phyloP scores from a whole-genome alignment of 2,888 invertebrate species.

The Tuberolachnus salignus region DNA sequence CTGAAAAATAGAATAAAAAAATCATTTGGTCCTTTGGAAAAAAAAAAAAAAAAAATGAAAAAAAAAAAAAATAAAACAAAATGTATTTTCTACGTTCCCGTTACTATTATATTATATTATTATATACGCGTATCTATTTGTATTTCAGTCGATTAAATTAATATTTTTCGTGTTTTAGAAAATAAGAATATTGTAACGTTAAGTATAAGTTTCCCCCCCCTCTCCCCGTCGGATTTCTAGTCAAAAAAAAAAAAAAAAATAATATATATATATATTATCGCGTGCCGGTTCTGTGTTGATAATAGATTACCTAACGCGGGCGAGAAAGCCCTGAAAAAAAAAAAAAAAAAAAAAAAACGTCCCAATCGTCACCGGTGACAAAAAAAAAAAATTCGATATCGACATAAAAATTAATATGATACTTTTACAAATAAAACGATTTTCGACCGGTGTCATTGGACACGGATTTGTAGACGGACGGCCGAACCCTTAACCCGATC shows the following conservation, averaged over 20 bases:
- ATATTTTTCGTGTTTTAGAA: slow-evolving; percentile 11
- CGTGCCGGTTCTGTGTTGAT: not conserved
- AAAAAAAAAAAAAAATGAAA: slow-evolving; percentile 7
- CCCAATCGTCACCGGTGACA: too few relatives aligned
- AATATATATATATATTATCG: too few relatives aligned
- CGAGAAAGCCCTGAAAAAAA: too few relatives aligned
- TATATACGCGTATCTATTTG: slow-evolving; percentile 7
- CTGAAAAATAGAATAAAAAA: not conserved
- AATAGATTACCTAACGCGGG: too few relatives aligned
- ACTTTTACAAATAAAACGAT: too few relatives aligned
- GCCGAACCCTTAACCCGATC: too few relatives aligned
- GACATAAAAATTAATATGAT: too few relatives aligned
- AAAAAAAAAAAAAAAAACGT: too few relatives aligned
- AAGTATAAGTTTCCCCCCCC: slow-evolving; percentile 33
- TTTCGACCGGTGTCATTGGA: too few relatives aligned
- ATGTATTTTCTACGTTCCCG: slow-evolving; percentile 44
- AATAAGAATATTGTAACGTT: slow-evolving; percentile 20
- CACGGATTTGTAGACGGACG: too few relatives aligned
- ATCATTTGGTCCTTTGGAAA: slow-evolving; percentile 3
- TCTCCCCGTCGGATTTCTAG: slow-evolving; percentile 37
- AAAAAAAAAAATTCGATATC: too few relatives aligned
- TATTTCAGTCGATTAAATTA: slow-evolving; percentile 44
- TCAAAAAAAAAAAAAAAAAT: too few relatives aligned
- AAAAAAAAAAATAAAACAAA: slow-evolving; percentile 1
- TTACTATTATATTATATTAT: slow-evolving; percentile 26